Evolutionary conservation across 2,113 vertebrate genomes (phyloP), one percentile per base, ranked within the genome.

Genomic region (Caranx ignobilis): DNA sequence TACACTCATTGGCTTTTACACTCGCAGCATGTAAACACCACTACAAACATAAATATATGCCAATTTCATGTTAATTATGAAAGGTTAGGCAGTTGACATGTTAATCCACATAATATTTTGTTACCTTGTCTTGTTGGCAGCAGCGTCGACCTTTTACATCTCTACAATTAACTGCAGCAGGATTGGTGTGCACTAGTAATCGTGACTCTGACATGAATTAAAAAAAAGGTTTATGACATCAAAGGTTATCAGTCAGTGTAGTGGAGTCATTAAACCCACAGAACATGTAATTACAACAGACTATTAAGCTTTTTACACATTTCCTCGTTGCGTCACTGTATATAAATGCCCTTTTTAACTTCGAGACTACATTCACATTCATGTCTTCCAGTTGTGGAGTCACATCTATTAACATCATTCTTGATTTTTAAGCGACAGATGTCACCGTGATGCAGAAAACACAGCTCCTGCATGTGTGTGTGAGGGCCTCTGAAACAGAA

Each of bases 1-100:
- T 11, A 57, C 37, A 59, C 60, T 78, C 31, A 18, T 18, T 61
- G 18, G 60, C 71, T 77, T 82, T 76, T 75, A 31, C 64, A 52
- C 11, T 12, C 70, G 43, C 57, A 59, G 37, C 63, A 31, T 21
- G 47, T 59, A 75, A 79, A 55, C 60, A 88, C 37, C 31, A 11
- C n/a, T n/a, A 45, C 31, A 67, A 37, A 79, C n/a, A 77, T 52
- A 50, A 63, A 79, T 52, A 79, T 52, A 32, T 1, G 34, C 19
- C 41, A 8, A 3, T 32, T 76, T 63, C 19, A 57, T 77, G 6
- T 31, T 1, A 11, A n/a, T 13, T 45, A 11, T 48, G 41, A 37
- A 59, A 18, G 4, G 2, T 74, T 10, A 39, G 35, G 11, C 11
- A 15, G 57, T 31, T 71, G 21, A 41, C 12, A 47, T 59, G 19